phyloP scores from a whole-genome alignment of 2,888 invertebrate species.

The Ormyrus nitidulus region DNA sequence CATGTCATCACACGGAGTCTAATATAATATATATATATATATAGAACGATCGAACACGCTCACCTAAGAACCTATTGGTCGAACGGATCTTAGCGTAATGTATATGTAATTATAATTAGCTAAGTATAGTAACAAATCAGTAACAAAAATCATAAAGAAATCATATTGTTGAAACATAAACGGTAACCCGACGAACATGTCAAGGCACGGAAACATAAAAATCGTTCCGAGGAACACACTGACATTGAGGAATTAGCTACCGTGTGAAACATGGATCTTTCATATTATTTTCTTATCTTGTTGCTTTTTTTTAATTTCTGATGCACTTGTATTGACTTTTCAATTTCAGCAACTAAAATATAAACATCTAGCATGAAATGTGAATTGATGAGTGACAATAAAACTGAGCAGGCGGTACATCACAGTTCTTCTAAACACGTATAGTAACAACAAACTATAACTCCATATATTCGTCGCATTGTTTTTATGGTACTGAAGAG shows the following conservation, averaged over 20 bases:
- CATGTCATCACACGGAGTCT: conserved; percentile 39
- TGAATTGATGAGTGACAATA: conserved; percentile 5
- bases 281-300: conserved; percentile 10
- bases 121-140: conserved; percentile 22
- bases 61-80: conserved; percentile 45
- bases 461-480: conserved; percentile 41
- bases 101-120: conserved; percentile 28
- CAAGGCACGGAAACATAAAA: conserved; percentile 60
- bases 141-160: conserved; percentile 29
- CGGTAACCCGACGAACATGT: conserved; percentile 60
- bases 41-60: conserved; percentile 41
- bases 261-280: conserved; percentile 64
- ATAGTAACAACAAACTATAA: conserved; percentile 36
- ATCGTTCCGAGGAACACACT: conserved; percentile 64
- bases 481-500: background rate
- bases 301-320: conserved; percentile 21
- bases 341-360: conserved; percentile 32
- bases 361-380: conserved; percentile 10
- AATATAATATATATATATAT: conserved; percentile 36
- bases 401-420: conserved; percentile 33
- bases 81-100: conserved; percentile 23
- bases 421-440: conserved; percentile 38
- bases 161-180: conserved; percentile 29
- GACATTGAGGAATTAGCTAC: conserved; percentile 61
- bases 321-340: conserved; percentile 13